Evolutionary conservation across 2,113 vertebrate genomes (phyloP), one percentile per base, ranked within the genome.

Genomic region (Heterocephalus glaber): DNA sequence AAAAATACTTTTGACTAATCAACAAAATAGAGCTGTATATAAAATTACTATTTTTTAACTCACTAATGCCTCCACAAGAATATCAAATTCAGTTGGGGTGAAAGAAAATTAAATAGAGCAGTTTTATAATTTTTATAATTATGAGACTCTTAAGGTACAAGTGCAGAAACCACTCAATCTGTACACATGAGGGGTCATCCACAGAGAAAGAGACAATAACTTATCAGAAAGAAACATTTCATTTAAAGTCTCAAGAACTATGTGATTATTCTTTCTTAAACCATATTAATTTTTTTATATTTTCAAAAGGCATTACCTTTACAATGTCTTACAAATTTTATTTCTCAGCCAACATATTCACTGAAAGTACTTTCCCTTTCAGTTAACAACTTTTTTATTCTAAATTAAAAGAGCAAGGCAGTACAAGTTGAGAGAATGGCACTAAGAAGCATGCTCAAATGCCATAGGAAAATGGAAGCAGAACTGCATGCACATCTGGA

Each of bases 41-140:
- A 66, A 94, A 83, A 6, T 86, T 58, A 44, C 1, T n/a, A 47
- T 44, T 91, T 94, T 58, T 12, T 14, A 82, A 81, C 6, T 66
- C 44, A 90, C 24, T 77, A 95, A 86, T 74, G 49, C 20, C 49
- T 84, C 79, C 80, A 80, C 1, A 84, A 41, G 28, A 33, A 65
- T 81, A 35, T 74, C 88, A 96, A 87, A 81, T 85, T 65, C 63
- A 90, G 70, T 68, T 74, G 26, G 33, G 68, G 54, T 52, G 52
- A 92, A 74, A 61, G 60, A 86, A 97, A 87, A 90, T 77, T 92
- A 95, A 93, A 93, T 92, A 90, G 28, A 96, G 28, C 81, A 60
- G 28, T 87, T 65, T 96, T 90, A 79, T 20, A 11, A 81, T 38
- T 49, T n/a, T n/a, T n/a, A 52, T 7, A 93, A 47, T 94, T 82